Conservation (phyloP, 2,113 vertebrate genomes). For the Caracal caracal region DNA sequence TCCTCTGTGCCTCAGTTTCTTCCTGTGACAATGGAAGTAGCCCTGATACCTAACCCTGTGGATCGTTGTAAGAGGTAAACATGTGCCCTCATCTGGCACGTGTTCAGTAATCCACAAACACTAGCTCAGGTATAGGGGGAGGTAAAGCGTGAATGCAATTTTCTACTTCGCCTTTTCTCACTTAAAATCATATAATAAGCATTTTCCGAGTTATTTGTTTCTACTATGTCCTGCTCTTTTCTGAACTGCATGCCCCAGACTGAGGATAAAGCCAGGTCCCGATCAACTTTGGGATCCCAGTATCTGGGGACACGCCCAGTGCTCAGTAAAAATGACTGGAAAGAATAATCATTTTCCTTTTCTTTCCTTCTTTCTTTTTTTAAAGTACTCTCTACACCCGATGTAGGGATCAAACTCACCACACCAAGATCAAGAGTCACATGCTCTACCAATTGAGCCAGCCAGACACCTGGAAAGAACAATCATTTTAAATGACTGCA, state of each 20-base stretch:
- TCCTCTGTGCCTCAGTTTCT: not conserved
- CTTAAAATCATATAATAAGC: not conserved
- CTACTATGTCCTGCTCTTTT: not conserved
- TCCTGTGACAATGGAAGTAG: not conserved
- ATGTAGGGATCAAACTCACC: not conserved
- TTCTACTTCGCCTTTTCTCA: not conserved
- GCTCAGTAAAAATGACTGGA: not conserved
- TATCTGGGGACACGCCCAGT: too few relatives aligned
- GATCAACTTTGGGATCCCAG: not conserved
- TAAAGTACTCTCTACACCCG: not conserved
- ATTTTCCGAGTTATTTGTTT: not conserved
- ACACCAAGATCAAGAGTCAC: not conserved
- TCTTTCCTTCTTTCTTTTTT: not conserved
- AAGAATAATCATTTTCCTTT: not conserved
- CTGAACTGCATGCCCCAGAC: not conserved
- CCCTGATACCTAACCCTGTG: not conserved
- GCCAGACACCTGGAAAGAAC: not conserved
- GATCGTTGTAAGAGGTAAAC: not conserved
- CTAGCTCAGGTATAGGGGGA: not conserved
- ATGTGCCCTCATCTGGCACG: not conserved
- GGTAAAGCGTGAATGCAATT: not conserved
- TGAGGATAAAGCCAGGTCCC: not conserved
- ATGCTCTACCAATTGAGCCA: not conserved
- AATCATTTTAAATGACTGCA: not conserved
- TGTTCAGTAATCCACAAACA: fast-evolving